Evolutionary conservation across 2,888 invertebrate genomes (phyloP), one percentile per base, ranked within the genome.

Genomic region (Troides helena): DNA sequence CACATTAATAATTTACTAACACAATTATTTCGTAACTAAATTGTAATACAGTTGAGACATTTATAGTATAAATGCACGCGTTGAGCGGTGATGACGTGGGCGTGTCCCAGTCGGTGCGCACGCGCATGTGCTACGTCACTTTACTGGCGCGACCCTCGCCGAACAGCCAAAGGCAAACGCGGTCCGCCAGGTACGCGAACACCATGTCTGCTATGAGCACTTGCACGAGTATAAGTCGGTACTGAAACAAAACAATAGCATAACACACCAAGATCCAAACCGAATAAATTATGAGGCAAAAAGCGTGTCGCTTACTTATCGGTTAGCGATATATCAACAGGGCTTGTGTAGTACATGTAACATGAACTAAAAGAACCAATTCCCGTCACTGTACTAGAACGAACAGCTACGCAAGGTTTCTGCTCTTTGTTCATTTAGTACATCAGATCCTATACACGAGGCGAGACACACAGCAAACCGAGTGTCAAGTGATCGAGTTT

Each of bases 141-240:
- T 75, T 36, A 65, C 84, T 85, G 71, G 91, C 87, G 82, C 94
- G 94, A 60, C 97, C 97, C 88, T 97, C 97, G 36, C 98, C 97
- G 84, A 97, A 97, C 63, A 98, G 90, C 94, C 96, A 96, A 80
- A 97, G 94, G 87, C 98, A 98, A 56, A 94, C 80, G 79, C 98
- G 94, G 87, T 99, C 99, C 72, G 97, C 95, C 25, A 96, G 80
- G 83, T 95, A 99, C 5, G 99, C 97, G 81, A 97, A 95, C 74
- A 96, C 87, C 85, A 99, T 96, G 86, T 99, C 99, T 1, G 96
- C 95, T 76, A 96, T 92, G 75, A 99, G 93, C 21, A 98, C 96
- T 86, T 94, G 94, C 65, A 99, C 94, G 81, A 99, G 92, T 73
- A 96, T 95, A 76, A 95, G 94, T 76, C 99, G 98, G 86, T 98